phyloP scores from a whole-genome alignment of 2,113 vertebrate genomes.

The Erythrolamprus reginae region DNA sequence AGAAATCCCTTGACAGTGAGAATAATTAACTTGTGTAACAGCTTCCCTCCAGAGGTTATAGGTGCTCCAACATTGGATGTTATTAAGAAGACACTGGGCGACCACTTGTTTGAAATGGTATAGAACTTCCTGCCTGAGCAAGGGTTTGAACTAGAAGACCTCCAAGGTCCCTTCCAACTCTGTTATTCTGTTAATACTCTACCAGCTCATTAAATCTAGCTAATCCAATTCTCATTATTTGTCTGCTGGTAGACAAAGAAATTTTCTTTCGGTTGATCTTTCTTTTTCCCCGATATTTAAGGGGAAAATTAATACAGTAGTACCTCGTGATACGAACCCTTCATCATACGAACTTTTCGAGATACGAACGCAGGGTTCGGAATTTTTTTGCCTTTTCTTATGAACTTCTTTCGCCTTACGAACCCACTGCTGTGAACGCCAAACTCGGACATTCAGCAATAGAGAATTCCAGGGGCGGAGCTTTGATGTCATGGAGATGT shows the following conservation, averaged over 20 bases:
- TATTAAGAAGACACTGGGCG: not conserved
- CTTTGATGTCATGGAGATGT: too few species aligned
- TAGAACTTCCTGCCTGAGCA: not conserved
- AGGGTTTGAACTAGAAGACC: not conserved
- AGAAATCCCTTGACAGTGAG: not conserved
- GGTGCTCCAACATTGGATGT: not conserved
- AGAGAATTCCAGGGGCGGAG: too few species aligned
- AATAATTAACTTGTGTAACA: not conserved
- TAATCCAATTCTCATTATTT: not conserved
- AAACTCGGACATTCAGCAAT: too few species aligned
- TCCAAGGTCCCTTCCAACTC: not conserved
- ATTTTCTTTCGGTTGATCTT: not conserved
- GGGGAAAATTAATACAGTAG: not conserved
- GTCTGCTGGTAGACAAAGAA: not conserved
- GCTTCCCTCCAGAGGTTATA: not conserved
- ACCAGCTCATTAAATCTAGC: not conserved
- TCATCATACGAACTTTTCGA: too few species aligned
- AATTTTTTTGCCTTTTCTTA: too few species aligned
- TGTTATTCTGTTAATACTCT: not conserved
- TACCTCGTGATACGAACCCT: too few species aligned
- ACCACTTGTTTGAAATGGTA: not conserved
- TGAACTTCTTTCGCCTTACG: too few species aligned
- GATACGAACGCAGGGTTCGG: too few species aligned
- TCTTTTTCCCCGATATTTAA: not conserved
- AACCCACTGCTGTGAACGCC: too few species aligned